Base-by-base conservation (phyloP, 2,888 invertebrate genomes). In the Linyphia triangularis region DNA sequence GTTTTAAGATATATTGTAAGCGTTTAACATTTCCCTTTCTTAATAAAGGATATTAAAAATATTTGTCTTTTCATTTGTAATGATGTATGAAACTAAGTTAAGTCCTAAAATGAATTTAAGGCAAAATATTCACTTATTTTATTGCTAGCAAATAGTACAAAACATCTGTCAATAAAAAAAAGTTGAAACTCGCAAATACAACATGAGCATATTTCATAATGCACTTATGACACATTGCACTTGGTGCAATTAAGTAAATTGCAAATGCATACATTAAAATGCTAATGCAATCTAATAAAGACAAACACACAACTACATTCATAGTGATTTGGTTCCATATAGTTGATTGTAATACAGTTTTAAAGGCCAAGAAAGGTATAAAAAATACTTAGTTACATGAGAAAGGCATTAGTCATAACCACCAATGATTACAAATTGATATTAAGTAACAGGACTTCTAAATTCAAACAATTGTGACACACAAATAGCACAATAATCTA, bases 71-170 rank as follows among this genome's bases (percentile, higher is more conserved):
- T 51, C 3, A 9, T 51, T 51, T 51, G 7, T 51, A 3, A 4
- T 51, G 24, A 63, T 3, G n/a, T 16, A 3, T 57, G 57, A 19
- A 22, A 63, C 10, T 19, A 63, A 24, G 24, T 19, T 13, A 63
- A n/a, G n/a, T n/a, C n/a, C n/a, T n/a, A 24, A 26, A 16, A 63
- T 13, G 4, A 37, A 69, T 61, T 19, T 69, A 75, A 88, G 75
- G 86, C 79, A 88, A 88, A 79, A 75, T 85, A 85, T 77, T 59
- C 77, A 85, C 77, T 79, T 57, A 37, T 79, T 51, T 88, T 88
- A 88, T 88, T 88, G 81, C 86, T 88, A 75, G 73, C 81, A 88
- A 88, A 88, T 51, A 72, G 86, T 88, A 88, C 81, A 88, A 88
- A 86, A 88, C 22, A 43, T 81, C 43, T 79, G 30, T 59, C 75